Evolutionary conservation across 2,797 vertebrate genomes (phyloP), one percentile per base, ranked within the genome.

Genomic region (Bradypodion ventrale): DNA sequence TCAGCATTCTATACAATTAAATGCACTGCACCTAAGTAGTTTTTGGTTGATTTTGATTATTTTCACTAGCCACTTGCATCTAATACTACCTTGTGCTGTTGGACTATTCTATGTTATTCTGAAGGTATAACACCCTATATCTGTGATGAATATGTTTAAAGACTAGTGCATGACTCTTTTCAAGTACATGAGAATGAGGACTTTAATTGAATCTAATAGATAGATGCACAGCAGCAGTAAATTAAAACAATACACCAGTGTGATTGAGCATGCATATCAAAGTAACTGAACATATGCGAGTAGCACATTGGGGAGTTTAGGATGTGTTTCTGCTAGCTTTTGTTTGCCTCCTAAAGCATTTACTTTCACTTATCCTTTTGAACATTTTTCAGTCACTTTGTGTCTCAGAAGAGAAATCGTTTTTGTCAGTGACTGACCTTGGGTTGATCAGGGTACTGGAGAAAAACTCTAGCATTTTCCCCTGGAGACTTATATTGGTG

Each of bases 211-310:
- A 46, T 80, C 29, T 80, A 62, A 2, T 44, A 62, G 32, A 2
- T 44, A 62, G 32, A 0, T 0, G 0, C 74, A 62, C 25, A 1
- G 0, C 0, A 0, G n/a, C 56, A 0, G 0, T 59, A 63, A 0
- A 0, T 35, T 78, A 6, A 70, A 70, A 84, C 68, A 46, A 65
- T 74, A 81, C 23, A 59, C 1, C 74, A 46, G 35, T 46, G 4
- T 0, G 0, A 4, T 68, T 83, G 0, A 1, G 15, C 0, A 35
- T 60, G 0, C 5, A 73, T 29, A 27, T 83, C 15, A 78, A 62
- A 88, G 82, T 65, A 42, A 63, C 16, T 63, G 78, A 21, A 59
- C n/a, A n/a, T 29, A 76, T 62, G 35, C 25, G 32, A 23, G 63
- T 7, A 49, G 42, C 46, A 32, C 27, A 32, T 75, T 49, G 46